Base-by-base conservation (phyloP, 2,113 vertebrate genomes). In the Origma solitaria region DNA sequence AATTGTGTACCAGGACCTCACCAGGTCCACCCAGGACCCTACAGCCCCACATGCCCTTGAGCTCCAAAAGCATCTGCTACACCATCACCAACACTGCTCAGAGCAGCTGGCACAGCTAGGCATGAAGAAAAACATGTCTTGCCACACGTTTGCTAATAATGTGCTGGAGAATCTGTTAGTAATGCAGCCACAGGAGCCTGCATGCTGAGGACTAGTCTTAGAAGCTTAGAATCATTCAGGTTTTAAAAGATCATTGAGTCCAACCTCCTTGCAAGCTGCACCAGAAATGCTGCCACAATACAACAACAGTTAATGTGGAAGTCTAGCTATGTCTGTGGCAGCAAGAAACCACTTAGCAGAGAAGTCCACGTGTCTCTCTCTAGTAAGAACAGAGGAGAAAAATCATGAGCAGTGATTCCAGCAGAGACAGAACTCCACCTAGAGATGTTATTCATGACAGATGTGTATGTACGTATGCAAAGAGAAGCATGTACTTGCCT, bases 281-380 rank as follows among this genome's bases (percentile, higher is more conserved):
- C 45, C 30, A 86, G 60, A 75, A 86, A 78, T 11, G 11, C 54
- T 81, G 72, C 45, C 3, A 2, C 54, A 73, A 24, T 13, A 9
- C 0, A 1, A 9, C 0, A 1, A 11, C 22, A 64, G n/a, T 8
- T 86, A 80, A 77, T 5, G 3, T 17, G 25, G 35, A 57, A 5
- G n/a, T 27, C 6, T 20, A 44, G 14, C 27, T 37, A 8, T 33
- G 37, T 38, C 76, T 35, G 13, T 30, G 49, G 50, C 50, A 81
- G n/a, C 25, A 57, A 2, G 23, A 66, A 54, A 81, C 81, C 0
- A 0, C 12, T 42, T 15, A 28, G 40, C 37, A 81, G 33, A 60
- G 15, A 7, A 81, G 66, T 7, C 3, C 5, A 45, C 4, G 4
- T 22, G 33, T 25, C 40, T 18, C 13, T 37, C 12, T 60, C 19